phyloP scores from a whole-genome alignment of 2,797 vertebrate species.

The Sebastes iracundus region DNA sequence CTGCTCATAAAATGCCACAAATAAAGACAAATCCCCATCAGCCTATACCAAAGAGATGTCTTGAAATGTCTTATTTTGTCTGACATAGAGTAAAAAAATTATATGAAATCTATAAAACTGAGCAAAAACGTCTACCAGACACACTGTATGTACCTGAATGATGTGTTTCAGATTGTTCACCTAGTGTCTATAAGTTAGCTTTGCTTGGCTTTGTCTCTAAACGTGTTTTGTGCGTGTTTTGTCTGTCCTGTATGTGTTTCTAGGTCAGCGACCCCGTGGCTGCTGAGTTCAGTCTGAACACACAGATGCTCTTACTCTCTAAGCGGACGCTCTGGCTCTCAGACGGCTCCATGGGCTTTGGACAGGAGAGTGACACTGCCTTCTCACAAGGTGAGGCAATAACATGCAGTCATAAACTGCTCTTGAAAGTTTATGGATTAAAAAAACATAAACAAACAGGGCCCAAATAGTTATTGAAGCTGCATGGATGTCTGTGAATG shows the following conservation, averaged over 20 bases:
- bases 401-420: neutral
- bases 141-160: neutral
- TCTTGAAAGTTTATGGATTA: neutral
- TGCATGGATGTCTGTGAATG: neutral
- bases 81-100: neutral
- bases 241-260: neutral
- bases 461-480: neutral
- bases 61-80: neutral
- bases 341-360: constrained; percentile 95
- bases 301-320: constrained; percentile 93
- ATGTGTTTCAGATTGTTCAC: neutral
- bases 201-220: neutral
- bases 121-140: neutral
- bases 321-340: constrained; percentile 93
- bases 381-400: constrained; percentile 89
- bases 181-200: neutral
- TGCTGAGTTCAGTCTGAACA: constrained; percentile 95
- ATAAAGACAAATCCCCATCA: neutral
- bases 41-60: neutral
- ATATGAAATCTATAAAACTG: neutral
- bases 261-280: constrained; percentile 97
- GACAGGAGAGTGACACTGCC: constrained; percentile 91
- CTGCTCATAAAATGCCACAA: neutral
- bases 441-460: neutral
- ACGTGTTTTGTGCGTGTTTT: neutral